Evolutionary conservation across 92 coral and sea anemone species (phyloP).

Genomic region (Muricea muricata): DNA sequence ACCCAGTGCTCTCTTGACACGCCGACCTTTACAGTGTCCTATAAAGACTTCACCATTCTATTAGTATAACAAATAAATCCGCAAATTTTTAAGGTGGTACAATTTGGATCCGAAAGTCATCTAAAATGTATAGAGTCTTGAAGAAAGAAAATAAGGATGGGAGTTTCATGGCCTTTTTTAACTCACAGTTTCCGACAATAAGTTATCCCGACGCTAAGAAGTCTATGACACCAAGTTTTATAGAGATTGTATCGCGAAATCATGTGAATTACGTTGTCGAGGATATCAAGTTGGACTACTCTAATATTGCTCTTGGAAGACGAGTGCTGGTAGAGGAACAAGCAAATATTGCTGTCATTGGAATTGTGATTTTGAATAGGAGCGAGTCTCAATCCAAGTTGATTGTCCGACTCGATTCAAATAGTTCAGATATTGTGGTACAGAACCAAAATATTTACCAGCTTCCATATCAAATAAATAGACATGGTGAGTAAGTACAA

Average conservation of each 20-base stretch:
- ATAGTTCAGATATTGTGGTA: background rate
- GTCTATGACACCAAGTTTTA: background rate
- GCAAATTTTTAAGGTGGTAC: slow-evolving; percentile 19
- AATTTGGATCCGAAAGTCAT: slow-evolving; percentile 1
- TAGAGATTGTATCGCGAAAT: background rate
- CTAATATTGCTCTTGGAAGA: background rate
- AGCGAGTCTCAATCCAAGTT: background rate
- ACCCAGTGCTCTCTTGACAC: too few species aligned
- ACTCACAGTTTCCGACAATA: background rate
- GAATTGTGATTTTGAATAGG: background rate
- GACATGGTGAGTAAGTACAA: background rate
- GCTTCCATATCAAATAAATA: slow-evolving; percentile 13
- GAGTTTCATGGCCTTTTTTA: background rate
- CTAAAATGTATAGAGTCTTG: background rate
- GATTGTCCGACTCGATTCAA: background rate
- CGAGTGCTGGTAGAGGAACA: background rate
- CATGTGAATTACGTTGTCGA: background rate
- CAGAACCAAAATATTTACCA: background rate
- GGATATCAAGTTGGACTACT: background rate
- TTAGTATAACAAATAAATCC: too few species aligned
- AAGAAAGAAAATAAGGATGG: background rate
- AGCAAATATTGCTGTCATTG: background rate
- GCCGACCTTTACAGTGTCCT: too few species aligned
- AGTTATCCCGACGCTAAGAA: background rate
- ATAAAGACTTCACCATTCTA: too few species aligned